phyloP scores from a whole-genome alignment of 53 echinoderm and acorn worm genomes.

The Henricia sp. region DNA sequence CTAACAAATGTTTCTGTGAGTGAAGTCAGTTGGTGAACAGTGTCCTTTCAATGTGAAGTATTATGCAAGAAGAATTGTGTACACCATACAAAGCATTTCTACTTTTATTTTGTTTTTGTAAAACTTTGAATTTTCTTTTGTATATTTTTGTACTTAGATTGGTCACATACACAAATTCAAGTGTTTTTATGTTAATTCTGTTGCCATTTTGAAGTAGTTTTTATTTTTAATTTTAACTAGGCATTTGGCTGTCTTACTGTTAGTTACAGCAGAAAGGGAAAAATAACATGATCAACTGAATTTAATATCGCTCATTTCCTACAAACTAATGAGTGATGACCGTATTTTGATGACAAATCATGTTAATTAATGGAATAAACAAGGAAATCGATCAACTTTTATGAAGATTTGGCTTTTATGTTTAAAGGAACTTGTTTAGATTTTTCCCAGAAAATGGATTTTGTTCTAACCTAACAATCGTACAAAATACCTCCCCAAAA shows the following conservation, averaged over 20 bases:
- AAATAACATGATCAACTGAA: background rate
- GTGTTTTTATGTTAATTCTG: background rate
- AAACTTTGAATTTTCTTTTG: slow-evolving; percentile 25
- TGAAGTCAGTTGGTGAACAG: background rate
- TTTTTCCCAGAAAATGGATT: too few relatives aligned
- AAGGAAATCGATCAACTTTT: too few relatives aligned
- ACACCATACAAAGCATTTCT: slow-evolving; percentile 20
- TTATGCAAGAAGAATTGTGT: slow-evolving; percentile 13
- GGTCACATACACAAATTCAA: background rate
- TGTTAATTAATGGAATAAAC: background rate
- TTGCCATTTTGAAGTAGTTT: background rate
- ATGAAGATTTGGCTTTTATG: too few relatives aligned
- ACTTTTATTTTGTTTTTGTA: slow-evolving; percentile 40
- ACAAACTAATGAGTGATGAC: slow-evolving; percentile 17
- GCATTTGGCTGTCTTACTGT: background rate
- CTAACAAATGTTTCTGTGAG: background rate
- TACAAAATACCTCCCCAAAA: too few relatives aligned
- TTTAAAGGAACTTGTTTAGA: too few relatives aligned
- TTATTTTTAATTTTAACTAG: background rate
- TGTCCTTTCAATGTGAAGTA: slow-evolving; percentile 17
- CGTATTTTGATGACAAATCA: slow-evolving; percentile 12
- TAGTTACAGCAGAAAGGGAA: background rate
- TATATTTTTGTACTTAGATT: slow-evolving; percentile 52
- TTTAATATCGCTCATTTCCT: slow-evolving; percentile 18
- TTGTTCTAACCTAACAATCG: too few relatives aligned